phyloP scores from a whole-genome alignment of 1,140 invertebrate species.

The Drosophila tristis region DNA sequence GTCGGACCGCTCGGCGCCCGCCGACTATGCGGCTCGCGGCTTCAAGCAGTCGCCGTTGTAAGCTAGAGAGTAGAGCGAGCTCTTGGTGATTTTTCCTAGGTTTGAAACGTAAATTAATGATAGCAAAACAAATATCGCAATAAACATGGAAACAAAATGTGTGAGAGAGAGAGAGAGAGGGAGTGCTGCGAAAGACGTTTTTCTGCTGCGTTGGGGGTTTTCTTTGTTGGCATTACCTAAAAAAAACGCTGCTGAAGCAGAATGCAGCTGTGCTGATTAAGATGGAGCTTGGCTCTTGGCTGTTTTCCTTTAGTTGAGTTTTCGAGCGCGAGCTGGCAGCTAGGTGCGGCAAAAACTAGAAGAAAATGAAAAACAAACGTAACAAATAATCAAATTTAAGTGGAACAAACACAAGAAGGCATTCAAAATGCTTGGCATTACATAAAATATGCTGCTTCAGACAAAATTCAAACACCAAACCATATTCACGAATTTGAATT shows the following conservation, averaged over 20 bases:
- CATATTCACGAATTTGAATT: no score
- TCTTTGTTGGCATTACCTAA: slow-evolving; percentile 19
- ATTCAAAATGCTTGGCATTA: no score
- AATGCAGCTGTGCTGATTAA: slow-evolving; percentile 55
- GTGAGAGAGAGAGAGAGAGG: not conserved
- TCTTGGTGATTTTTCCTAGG: slow-evolving; percentile 46
- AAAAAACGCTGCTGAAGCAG: slow-evolving; percentile 44
- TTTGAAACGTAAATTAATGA: slow-evolving; percentile 55
- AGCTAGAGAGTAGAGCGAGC: slow-evolving; percentile 1
- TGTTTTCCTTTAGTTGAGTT: slow-evolving; percentile 59
- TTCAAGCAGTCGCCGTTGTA: slow-evolving; percentile 86
- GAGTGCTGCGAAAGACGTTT: slow-evolving; percentile 27
- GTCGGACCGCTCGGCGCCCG: slow-evolving; percentile 85
- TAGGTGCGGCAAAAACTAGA: not conserved
- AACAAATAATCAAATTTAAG: not conserved
- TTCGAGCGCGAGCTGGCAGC: slow-evolving; percentile 23
- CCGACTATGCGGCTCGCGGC: slow-evolving; percentile 88
- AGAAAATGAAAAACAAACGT: slow-evolving; percentile 20
- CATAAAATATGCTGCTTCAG: no score
- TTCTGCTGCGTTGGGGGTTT: slow-evolving; percentile 50
- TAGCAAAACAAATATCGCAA: slow-evolving; percentile 59
- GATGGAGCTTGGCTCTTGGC: slow-evolving; percentile 37
- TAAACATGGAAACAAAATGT: slow-evolving; percentile 61
- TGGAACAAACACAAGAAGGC: no score
- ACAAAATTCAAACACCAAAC: no score